phyloP scores from a whole-genome alignment of 2,888 invertebrate genomes.

The Lasius fuliginosus region DNA sequence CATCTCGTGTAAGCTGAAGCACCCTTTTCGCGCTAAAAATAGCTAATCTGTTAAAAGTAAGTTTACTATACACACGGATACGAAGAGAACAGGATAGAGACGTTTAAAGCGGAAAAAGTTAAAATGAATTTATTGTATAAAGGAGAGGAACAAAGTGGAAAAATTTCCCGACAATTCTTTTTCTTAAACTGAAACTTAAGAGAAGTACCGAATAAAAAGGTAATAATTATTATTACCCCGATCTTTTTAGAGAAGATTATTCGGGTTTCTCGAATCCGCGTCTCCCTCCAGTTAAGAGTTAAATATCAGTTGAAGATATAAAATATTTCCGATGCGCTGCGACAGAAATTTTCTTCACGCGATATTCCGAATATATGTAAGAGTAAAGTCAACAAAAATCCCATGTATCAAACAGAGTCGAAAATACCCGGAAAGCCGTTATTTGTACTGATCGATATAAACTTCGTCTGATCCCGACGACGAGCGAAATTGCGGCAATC shows the following conservation, averaged over 20 bases:
- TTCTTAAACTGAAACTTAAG: not conserved
- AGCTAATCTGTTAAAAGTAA: constrained; percentile 4
- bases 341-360: not conserved
- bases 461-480: not conserved
- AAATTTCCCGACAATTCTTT: not conserved
- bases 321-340: not conserved
- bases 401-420: not conserved
- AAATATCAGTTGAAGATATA: not conserved
- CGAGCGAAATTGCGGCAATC: constrained; percentile 24
- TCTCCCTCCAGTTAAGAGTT: not conserved
- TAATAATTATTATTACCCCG: not conserved
- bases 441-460: not conserved
- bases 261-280: not conserved
- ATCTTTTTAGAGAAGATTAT: not conserved
- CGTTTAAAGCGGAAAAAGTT: not conserved
- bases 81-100: not conserved
- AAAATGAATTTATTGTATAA: not conserved
- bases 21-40: constrained; percentile 38
- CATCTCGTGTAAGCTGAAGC: constrained; percentile 18
- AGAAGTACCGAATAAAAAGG: not conserved
- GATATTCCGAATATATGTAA: not conserved
- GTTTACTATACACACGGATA: not conserved
- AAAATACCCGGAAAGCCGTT: not conserved
- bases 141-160: not conserved
- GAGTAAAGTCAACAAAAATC: constrained; percentile 3